phyloP scores from a whole-genome alignment of 1,140 invertebrate species.

The Wiebesia pumilae region DNA sequence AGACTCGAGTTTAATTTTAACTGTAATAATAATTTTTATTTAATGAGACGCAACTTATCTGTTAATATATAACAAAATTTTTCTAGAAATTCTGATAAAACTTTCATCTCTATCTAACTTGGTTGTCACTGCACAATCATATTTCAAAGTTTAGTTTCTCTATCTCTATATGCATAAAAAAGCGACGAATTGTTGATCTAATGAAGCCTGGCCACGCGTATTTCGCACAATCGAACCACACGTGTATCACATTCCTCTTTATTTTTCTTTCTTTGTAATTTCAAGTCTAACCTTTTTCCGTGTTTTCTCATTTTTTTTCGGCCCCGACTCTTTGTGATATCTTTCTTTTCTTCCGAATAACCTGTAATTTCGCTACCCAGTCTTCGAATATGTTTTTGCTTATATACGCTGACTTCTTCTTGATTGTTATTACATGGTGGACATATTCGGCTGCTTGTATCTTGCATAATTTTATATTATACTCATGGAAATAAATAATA shows the following conservation, averaged over 20 bases:
- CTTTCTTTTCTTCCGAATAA: background rate
- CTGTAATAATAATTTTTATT: too few species aligned
- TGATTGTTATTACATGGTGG: background rate
- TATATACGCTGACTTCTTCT: background rate
- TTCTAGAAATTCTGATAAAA: background rate
- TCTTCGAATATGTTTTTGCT: background rate
- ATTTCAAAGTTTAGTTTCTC: background rate
- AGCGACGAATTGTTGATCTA: background rate
- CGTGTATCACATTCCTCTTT: background rate
- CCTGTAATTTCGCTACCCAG: conserved; percentile 1
- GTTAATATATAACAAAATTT: too few species aligned
- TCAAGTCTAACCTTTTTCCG: background rate
- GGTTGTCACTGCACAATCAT: background rate
- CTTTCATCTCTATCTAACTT: background rate
- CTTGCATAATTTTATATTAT: background rate
- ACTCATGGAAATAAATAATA: too few species aligned
- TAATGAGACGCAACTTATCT: too few species aligned
- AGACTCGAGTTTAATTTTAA: too few species aligned
- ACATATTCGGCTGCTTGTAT: background rate
- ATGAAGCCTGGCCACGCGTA: background rate
- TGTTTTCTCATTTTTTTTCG: background rate
- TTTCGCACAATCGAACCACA: background rate
- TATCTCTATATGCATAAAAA: background rate
- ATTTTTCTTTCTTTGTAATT: conserved; percentile 26
- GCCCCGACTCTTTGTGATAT: background rate